Evolutionary conservation across 1,140 invertebrate genomes (phyloP).

Genomic region (Oreohelix idahoensis): DNA sequence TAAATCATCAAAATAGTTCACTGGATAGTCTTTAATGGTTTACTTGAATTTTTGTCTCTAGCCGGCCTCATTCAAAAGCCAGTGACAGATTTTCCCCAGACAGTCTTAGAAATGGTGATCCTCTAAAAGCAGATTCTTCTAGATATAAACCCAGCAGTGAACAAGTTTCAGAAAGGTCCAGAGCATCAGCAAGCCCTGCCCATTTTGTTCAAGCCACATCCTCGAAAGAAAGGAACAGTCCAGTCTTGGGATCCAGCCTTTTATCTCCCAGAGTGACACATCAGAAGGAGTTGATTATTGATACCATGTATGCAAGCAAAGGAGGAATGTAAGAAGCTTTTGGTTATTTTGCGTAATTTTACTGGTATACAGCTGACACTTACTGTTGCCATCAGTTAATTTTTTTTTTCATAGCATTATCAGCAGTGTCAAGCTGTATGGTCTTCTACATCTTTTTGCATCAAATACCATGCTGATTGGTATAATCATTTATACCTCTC

Average conservation of each 20-base stretch:
- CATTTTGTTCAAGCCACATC: not conserved
- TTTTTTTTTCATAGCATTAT: too few relatives aligned
- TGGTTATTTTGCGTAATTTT: not conserved
- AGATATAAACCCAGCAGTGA: not conserved
- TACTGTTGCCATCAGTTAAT: not conserved
- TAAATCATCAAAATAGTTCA: too few relatives aligned
- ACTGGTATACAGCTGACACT: too few relatives aligned
- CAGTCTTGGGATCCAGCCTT: conserved; percentile 24
- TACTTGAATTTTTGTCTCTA: not conserved
- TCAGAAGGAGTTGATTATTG: conserved; percentile 44
- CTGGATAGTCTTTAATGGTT: not conserved
- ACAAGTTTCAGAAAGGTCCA: not conserved
- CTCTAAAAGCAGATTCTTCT: not conserved
- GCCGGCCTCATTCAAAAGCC: not conserved
- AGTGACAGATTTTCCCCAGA: conserved; percentile 30
- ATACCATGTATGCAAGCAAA: conserved; percentile 45
- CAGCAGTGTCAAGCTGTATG: too few relatives aligned
- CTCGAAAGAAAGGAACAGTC: conserved; percentile 26
- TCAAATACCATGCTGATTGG: too few relatives aligned
- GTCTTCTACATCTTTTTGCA: too few relatives aligned
- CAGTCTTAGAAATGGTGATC: not conserved
- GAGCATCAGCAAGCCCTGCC: not conserved
- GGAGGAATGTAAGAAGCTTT: conserved; percentile 54
- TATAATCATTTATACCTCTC: too few relatives aligned
- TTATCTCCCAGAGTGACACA: conserved; percentile 45